A percentile compares a stretch with the other conserved stretches of the same genome.
Evolutionary conservation across 2,113 vertebrate species (phyloP).

Genomic region (Seriola rivoliana): DNA sequence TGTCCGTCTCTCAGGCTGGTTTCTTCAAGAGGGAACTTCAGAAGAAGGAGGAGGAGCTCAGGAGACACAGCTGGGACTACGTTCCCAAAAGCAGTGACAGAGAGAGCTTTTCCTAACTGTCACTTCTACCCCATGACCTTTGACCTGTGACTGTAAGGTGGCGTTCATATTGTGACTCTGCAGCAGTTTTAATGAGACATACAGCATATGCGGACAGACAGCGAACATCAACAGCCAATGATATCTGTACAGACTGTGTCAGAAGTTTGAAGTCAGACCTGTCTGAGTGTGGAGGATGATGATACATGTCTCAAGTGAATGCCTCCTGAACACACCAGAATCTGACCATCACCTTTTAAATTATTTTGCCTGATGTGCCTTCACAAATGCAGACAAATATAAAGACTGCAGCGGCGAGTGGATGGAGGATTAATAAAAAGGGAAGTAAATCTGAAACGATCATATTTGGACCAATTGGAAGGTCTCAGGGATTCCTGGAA

Average conservation of each 20-base stretch:
- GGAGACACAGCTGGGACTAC: slow-evolving; percentile 92
- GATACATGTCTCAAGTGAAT: slow-evolving; percentile 18
- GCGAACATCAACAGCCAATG: not conserved
- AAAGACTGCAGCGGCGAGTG: not conserved
- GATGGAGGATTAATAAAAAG: slow-evolving; percentile 37
- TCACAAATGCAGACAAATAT: slow-evolving; percentile 18
- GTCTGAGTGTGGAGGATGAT: not conserved
- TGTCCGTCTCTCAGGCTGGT: slow-evolving; percentile 84
- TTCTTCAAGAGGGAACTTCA: slow-evolving; percentile 94
- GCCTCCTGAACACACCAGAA: slow-evolving; percentile 15
- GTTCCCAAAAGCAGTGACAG: slow-evolving; percentile 83
- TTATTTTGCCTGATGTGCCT: slow-evolving; percentile 32
- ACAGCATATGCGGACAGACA: not conserved
- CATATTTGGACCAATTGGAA: slow-evolving; percentile 9
- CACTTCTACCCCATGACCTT: slow-evolving; percentile 4
- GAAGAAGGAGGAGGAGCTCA: slow-evolving; percentile 81
- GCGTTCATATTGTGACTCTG: slow-evolving; percentile 19
- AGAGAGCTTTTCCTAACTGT: slow-evolving; percentile 78
- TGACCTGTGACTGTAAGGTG: slow-evolving; percentile 1
- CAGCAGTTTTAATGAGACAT: slow-evolving; percentile 19
- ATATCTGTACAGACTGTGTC: not conserved
- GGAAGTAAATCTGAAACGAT: slow-evolving; percentile 24
- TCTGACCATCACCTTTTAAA: slow-evolving; percentile 24
- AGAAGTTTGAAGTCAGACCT: slow-evolving; percentile 6
- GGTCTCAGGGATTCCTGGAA: not conserved